phyloP scores from a whole-genome alignment of 2,797 vertebrate genomes.

The Halcyon badia region DNA sequence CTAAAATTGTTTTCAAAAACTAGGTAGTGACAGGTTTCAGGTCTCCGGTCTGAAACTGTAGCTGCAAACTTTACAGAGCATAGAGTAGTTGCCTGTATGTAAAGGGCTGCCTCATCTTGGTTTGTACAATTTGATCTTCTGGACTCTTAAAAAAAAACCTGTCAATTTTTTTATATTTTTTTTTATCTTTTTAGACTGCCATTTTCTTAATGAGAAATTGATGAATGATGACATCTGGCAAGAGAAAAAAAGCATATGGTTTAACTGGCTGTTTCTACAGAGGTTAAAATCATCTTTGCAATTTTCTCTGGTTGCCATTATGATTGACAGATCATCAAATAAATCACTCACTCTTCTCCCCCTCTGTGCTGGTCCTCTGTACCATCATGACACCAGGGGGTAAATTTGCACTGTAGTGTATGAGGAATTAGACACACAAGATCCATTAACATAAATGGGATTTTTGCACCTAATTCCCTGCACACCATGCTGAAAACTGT shows the following conservation, averaged over 20 bases:
- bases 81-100: not conserved
- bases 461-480: slow-evolving; percentile 84
- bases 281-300: slow-evolving; percentile 83
- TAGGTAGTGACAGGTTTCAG: not conserved
- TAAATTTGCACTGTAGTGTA: slow-evolving; percentile 64
- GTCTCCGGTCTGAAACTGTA: not conserved
- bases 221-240: slow-evolving; percentile 85
- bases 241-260: slow-evolving; percentile 82
- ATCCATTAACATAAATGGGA: slow-evolving; percentile 84
- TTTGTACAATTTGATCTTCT: slow-evolving; percentile 21
- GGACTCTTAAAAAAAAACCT: not conserved
- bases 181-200: slow-evolving; percentile 53
- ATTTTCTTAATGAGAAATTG: slow-evolving; percentile 85
- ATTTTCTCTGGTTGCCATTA: slow-evolving; percentile 80
- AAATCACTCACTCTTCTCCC: slow-evolving; percentile 75
- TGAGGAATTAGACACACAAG: slow-evolving; percentile 81
- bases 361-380: slow-evolving; percentile 62
- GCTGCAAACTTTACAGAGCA: not conserved
- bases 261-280: slow-evolving; percentile 81
- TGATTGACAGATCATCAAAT: slow-evolving; percentile 85
- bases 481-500: slow-evolving; percentile 73
- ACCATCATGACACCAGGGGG: slow-evolving; percentile 78
- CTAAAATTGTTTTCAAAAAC: not conserved
- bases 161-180: not conserved
- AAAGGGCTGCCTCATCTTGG: not conserved